Evolutionary conservation across 2,797 vertebrate genomes (phyloP).

Genomic region (Sarcoramphus papa): DNA sequence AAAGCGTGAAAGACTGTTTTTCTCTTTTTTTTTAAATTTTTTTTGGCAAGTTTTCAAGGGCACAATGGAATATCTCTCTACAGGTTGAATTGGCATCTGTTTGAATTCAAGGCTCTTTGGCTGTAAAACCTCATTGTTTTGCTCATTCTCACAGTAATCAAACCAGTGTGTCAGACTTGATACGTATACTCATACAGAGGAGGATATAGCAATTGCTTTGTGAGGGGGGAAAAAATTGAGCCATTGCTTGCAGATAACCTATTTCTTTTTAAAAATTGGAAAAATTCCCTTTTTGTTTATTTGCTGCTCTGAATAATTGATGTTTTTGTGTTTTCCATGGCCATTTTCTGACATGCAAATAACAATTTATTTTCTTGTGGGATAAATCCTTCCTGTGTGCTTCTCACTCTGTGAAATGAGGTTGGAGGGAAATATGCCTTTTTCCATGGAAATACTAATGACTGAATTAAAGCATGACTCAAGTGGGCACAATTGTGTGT

Average conservation of each 20-base stretch:
- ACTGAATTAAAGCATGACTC: conserved; percentile 26
- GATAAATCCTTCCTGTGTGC: conserved; percentile 14
- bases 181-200: not conserved
- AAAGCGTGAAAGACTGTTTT: not conserved
- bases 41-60: not conserved
- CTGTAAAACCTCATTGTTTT: not conserved
- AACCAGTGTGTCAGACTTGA: conserved; percentile 21
- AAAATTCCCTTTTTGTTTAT: conserved; percentile 19
- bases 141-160: conserved; percentile 29
- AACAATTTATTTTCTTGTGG: conserved; percentile 13
- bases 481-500: not conserved
- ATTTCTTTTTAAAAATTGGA: conserved; percentile 25
- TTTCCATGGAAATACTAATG: not conserved
- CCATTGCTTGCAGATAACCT: not conserved
- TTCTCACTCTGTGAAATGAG: not conserved
- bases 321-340: conserved; percentile 20
- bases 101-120: not conserved
- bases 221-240: not conserved
- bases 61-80: not conserved
- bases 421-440: not conserved
- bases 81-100: not conserved
- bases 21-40: not conserved
- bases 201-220: conserved; percentile 14
- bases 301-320: conserved; percentile 13
- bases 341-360: conserved; percentile 21